Base-by-base conservation (phyloP, 2,888 invertebrate genomes). In the Amiota communis region DNA sequence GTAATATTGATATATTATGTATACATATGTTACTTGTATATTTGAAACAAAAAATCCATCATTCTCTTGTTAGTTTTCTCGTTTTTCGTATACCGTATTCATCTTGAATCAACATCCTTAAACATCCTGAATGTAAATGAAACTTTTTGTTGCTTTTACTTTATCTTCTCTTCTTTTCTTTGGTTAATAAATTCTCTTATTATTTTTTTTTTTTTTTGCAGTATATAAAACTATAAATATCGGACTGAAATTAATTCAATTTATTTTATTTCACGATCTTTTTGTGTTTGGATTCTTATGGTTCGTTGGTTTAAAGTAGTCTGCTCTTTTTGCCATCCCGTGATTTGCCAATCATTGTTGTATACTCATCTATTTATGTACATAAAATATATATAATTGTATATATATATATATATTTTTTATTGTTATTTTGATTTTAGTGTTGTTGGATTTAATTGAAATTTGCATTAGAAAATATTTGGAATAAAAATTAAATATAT, bases 281-380 rank as follows among this genome's bases (percentile, higher is more conserved):
- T 68, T 47, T 57, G 72, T 77, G 59, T 69, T 76, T 74, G 69
- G 23, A 23, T 23, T 3, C 23, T 23, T 23, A 23, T 72, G 72
- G 46, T n/a, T 70, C 68, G 74, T 64, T 71, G 71, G 67, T 73
- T 88, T 88, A 90, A 83, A 90, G 90, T 82, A 90, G 87, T 82
- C 90, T 87, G 81, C 89, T 89, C 88, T 89, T 90, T 88, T 90
- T 90, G 79, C 90, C 89, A 81, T 89, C 88, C 74, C 89, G 87
- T 78, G 88, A 85, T 86, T 90, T 90, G 87, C 90, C 90, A 88
- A 90, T 89, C 89, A 90, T 89, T 79, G 90, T 87, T 78, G 89
- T 88, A 85, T 89, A 90, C 82, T 90, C 90, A 88, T 90, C 90
- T 90, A 88, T 87, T 87, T 87, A 36, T 36, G 8, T 6, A 86